Evolutionary conservation across 1,140 invertebrate species (phyloP).

Genomic region (Camponotus floridanus): DNA sequence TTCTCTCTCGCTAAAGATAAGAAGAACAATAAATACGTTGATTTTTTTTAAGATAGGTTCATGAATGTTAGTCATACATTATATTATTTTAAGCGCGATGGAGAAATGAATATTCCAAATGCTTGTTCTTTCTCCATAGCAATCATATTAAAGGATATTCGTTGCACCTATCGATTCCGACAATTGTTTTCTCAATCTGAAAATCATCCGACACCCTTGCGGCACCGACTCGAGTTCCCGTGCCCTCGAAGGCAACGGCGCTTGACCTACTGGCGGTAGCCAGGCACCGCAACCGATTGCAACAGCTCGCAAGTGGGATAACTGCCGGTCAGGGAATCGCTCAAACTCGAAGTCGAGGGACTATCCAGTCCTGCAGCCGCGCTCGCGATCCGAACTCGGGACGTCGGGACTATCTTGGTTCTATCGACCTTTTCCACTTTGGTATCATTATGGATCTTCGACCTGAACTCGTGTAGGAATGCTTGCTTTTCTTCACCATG

Average conservation of each 20-base stretch:
- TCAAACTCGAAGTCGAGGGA: constrained; percentile 71
- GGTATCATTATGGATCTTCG: constrained; percentile 76
- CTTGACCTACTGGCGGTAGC: constrained; percentile 84
- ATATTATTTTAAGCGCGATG: background rate
- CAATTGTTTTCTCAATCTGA: constrained; percentile 27
- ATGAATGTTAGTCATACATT: background rate
- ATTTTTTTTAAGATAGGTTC: background rate
- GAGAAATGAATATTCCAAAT: background rate
- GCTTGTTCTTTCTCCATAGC: background rate
- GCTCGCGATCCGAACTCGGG: constrained; percentile 60
- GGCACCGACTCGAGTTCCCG: constrained; percentile 72
- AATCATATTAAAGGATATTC: background rate
- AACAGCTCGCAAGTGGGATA: constrained; percentile 80
- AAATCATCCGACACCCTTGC: constrained; percentile 45
- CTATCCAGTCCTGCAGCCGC: constrained; percentile 38
- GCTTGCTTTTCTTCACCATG: constrained; percentile 65
- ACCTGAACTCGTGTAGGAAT: constrained; percentile 76
- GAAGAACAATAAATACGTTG: background rate
- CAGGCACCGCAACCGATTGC: constrained; percentile 61
- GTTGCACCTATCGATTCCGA: background rate
- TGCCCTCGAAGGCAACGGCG: constrained; percentile 80
- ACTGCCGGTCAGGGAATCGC: constrained; percentile 75
- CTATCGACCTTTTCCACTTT: constrained; percentile 69
- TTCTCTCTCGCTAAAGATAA: no score
- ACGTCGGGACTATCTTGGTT: constrained; percentile 67